A percentile compares a stretch with the other conserved stretches of the same genome.
phyloP scores from a whole-genome alignment of 2,888 invertebrate genomes.

The Julus scanicus region DNA sequence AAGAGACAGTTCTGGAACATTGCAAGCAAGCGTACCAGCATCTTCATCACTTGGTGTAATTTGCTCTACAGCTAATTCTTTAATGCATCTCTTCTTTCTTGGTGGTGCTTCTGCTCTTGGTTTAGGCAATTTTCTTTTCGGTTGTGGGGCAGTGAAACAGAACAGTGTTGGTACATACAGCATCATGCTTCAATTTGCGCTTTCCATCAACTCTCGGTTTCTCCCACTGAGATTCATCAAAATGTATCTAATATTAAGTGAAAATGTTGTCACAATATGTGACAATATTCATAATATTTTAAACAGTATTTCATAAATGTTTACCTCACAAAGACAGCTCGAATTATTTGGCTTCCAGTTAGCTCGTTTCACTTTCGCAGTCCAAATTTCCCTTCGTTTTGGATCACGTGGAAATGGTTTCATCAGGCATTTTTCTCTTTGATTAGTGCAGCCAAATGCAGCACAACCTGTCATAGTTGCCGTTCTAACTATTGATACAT shows the following conservation, averaged over 20 bases:
- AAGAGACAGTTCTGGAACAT: not conserved
- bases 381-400: slow-evolving; percentile 34
- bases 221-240: slow-evolving; percentile 35
- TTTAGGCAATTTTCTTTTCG: not conserved
- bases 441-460: no score
- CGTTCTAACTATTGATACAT: no score
- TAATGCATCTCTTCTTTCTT: not conserved
- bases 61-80: not conserved
- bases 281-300: not conserved
- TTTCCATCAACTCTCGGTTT: slow-evolving; percentile 49
- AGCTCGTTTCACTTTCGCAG: slow-evolving; percentile 9
- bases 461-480: no score
- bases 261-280: no score
- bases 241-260: not conserved
- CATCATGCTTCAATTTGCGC: slow-evolving; percentile 34
- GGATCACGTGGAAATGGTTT: not conserved
- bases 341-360: slow-evolving; percentile 14
- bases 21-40: no score
- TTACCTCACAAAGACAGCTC: slow-evolving; percentile 18
- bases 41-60: slow-evolving; percentile 4
- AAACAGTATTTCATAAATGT: not conserved
- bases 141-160: not conserved
- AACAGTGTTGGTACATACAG: slow-evolving; percentile 48
- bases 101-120: not conserved
- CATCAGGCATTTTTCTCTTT: no score